phyloP scores from a whole-genome alignment of 2,797 vertebrate species.

The Schizopygopsis pylzovi region DNA sequence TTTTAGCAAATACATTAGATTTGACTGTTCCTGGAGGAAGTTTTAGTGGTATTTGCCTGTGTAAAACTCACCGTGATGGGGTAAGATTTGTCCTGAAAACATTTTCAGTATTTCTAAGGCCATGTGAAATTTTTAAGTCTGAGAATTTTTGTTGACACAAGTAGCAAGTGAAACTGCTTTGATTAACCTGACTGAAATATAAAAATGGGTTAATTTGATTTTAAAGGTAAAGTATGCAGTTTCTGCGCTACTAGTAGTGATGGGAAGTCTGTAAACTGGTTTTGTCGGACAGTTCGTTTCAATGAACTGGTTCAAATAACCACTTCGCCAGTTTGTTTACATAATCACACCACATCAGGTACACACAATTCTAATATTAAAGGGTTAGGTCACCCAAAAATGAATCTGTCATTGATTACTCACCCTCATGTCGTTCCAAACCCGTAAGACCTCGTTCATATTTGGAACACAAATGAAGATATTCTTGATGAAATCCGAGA shows the following conservation, averaged over 20 bases:
- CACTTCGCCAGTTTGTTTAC: too few species aligned
- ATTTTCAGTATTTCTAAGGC: neutral
- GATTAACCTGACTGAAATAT: neutral
- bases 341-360: too few species aligned
- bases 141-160: neutral
- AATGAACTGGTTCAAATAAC: too few species aligned
- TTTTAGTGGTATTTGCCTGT: neutral
- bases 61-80: neutral
- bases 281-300: too few species aligned
- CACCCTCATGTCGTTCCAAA: too few species aligned
- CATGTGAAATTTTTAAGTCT: neutral
- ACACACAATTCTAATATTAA: too few species aligned
- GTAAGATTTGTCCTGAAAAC: neutral
- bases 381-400: too few species aligned
- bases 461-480: too few species aligned
- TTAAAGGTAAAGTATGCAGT: neutral
- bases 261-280: neutral
- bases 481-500: too few species aligned
- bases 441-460: too few species aligned
- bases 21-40: neutral
- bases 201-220: neutral
- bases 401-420: too few species aligned
- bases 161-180: neutral
- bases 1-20: neutral
- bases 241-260: neutral